These are phyloP conservation scores for Epinotia brunnichana DNA, from an alignment of 2,888 invertebrate species.

Conservation along the genomic window DNA sequence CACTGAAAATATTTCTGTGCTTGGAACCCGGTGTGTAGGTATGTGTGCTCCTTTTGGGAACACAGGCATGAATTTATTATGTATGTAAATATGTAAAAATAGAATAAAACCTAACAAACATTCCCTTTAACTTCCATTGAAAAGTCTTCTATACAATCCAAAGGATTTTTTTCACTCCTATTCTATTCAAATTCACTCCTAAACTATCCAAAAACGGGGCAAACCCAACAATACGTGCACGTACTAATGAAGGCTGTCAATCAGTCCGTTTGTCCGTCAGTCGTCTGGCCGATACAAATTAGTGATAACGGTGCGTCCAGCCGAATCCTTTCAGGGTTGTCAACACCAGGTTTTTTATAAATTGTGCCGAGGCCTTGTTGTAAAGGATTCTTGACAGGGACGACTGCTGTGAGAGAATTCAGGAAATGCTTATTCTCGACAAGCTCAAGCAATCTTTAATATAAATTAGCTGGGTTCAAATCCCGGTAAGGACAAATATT, in stretches of 20 bases:
- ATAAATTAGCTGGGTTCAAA: too few relatives aligned
- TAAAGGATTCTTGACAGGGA: not conserved
- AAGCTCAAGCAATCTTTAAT: too few relatives aligned
- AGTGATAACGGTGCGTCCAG: constrained; percentile 43
- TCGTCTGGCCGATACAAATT: constrained; percentile 43
- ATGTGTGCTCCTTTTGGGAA: too few relatives aligned
- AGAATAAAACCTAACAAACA: not conserved
- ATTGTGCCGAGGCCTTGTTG: not conserved
- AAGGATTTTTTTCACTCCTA: constrained; percentile 2
- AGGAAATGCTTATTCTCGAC: too few relatives aligned
- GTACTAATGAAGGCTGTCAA: constrained; percentile 77
- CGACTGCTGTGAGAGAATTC: not conserved
- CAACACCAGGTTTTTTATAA: not conserved
- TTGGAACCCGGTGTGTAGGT: too few relatives aligned
- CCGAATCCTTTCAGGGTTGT: constrained; percentile 29
- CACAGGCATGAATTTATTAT: too few relatives aligned
- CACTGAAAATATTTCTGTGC: too few relatives aligned
- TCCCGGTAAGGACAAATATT: too few relatives aligned
- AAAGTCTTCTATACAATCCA: not conserved
- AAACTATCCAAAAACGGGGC: constrained; percentile 39
- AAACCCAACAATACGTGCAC: constrained; percentile 37
- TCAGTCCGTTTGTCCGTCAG: constrained; percentile 70
- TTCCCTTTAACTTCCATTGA: constrained; percentile 1
- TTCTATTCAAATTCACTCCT: constrained; percentile 3
- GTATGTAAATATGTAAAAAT: too few relatives aligned